phyloP scores from a whole-genome alignment of 30 jellyfish, hydroid and myxozoan genomes.

The Mastigias papua region DNA sequence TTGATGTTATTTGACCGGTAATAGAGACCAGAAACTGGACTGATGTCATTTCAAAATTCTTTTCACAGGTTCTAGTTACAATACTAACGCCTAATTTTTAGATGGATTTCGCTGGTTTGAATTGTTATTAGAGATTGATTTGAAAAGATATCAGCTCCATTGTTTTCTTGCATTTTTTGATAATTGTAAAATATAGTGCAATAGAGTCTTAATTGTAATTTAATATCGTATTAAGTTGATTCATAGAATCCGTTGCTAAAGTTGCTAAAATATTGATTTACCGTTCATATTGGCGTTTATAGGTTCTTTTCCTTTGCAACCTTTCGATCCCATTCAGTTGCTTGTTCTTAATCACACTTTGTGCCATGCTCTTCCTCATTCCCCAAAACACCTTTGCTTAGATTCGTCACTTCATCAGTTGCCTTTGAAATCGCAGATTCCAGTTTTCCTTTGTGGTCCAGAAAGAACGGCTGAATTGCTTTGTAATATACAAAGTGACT shows the following conservation, averaged over 20 bases:
- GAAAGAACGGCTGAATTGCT: constrained; percentile 46
- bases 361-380: not conserved
- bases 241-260: not conserved
- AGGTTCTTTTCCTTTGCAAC: no score
- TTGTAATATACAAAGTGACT: constrained; percentile 44
- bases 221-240: not conserved
- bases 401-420: constrained; percentile 38
- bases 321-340: not conserved
- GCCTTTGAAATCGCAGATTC: constrained; percentile 52
- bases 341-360: not conserved
- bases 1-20: no score
- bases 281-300: not conserved
- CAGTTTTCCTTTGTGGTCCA: constrained; percentile 41
- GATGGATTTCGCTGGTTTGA: no score
- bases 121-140: no score
- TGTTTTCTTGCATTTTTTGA: no score
- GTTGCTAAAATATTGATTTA: not conserved
- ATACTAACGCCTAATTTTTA: no score
- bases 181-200: not conserved
- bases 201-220: not conserved
- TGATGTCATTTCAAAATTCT: no score
- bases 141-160: no score
- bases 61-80: no score
- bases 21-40: no score
- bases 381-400: constrained; percentile 16